Base-by-base conservation (phyloP, 2,797 vertebrate genomes). In the Sebastiscus tertius region DNA sequence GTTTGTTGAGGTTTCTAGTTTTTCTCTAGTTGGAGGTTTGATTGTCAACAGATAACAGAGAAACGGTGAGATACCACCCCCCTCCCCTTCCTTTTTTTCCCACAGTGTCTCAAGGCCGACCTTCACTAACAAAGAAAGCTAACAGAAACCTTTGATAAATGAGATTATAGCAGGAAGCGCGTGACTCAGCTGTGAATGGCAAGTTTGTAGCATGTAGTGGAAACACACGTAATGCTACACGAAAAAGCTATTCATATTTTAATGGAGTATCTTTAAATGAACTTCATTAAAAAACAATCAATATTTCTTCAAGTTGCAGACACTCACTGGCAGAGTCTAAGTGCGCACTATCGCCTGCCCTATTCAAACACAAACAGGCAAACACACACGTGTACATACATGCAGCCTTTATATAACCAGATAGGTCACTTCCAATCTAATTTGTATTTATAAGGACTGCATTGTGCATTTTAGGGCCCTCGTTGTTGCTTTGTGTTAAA, bases 31-130 rank as follows among this genome's bases (percentile, higher is more conserved):
- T 14, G 46, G 26, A 62, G 10, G 34, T 66, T 60, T 61, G 83
- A 89, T 80, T 82, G 68, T 83, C 76, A 83, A 68, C 79, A 83
- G 90, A 88, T 89, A 89, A 84, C 62, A 71, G 71, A 72, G 58
- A 49, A 82, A 74, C 9, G 7, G 62, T 66, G 39, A 81, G 58
- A 80, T 60, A 5, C n/a, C 9, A 5, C 8, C 12, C 20, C 12
- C 12, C n/a, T 18, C 0, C 34, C 0, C 34, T 13, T 8, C 13
- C 8, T 4, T 26, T 68, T 81, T 75, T 72, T 49, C 62, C 61
- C 65, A 58, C 58, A 54, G 34, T 71, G 42, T 83, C 66, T 85
- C 58, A 77, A 77, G 81, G 87, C 73, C 33, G 12, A 79, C 74
- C 70, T 83, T 73, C 34, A 66, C 62, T 27, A 49, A 80, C 68